phyloP scores from a whole-genome alignment of 1,140 invertebrate species.

The Branchinecta lindahli region DNA sequence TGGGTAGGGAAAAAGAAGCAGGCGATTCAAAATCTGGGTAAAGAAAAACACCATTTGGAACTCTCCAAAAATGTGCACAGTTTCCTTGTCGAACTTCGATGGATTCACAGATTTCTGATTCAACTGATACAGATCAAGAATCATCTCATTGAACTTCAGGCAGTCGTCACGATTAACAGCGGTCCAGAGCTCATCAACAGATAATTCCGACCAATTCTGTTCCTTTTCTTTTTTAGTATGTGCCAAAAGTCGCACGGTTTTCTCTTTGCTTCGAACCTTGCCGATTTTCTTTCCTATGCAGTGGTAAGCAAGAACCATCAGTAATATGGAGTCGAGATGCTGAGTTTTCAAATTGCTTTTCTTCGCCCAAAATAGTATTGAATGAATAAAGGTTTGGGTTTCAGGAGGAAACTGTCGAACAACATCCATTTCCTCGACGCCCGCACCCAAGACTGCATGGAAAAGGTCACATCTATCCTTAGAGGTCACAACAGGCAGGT shows the following conservation, averaged over 20 bases:
- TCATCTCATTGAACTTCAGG: background rate
- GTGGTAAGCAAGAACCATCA: background rate
- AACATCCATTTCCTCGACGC: background rate
- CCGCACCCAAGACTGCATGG: background rate
- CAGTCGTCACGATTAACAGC: background rate
- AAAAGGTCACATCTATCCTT: background rate
- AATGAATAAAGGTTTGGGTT: background rate
- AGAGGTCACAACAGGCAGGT: background rate
- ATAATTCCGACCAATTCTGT: background rate
- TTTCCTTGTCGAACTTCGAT: background rate
- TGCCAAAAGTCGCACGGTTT: background rate
- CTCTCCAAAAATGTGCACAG: background rate
- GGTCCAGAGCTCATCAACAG: background rate
- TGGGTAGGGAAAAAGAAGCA: background rate
- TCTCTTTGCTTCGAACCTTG: background rate
- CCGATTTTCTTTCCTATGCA: background rate
- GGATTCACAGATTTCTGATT: background rate
- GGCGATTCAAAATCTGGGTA: background rate
- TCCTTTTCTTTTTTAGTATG: background rate
- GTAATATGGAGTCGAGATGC: background rate
- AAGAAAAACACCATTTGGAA: conserved; percentile 1
- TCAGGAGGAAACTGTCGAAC: background rate
- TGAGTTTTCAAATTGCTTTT: background rate
- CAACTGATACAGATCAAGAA: background rate
- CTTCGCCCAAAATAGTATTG: background rate